Conservation (phyloP, 2,797 vertebrate species). For the Pyrocephalus nanus region DNA sequence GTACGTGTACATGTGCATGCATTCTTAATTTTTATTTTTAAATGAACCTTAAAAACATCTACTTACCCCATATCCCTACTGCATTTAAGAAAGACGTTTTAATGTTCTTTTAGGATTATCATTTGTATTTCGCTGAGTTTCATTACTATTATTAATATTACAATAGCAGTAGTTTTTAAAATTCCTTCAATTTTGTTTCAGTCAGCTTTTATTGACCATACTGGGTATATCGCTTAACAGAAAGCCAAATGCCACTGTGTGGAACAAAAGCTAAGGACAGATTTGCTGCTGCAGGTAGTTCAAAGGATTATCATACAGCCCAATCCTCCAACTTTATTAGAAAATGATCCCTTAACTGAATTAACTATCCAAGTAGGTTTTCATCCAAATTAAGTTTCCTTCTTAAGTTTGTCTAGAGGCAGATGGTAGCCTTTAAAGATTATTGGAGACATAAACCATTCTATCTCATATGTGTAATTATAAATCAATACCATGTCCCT, state of each 20-base stretch:
- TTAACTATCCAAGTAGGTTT: conserved; percentile 36
- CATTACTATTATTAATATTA: not conserved
- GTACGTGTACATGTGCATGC: accelerated
- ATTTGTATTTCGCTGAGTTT: not conserved
- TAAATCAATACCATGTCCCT: not conserved
- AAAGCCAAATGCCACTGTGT: not conserved
- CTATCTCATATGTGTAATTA: not conserved
- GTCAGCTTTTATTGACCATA: not conserved
- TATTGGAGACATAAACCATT: not conserved
- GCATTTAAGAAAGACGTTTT: not conserved
- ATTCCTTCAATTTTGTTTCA: not conserved
- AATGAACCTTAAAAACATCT: not conserved
- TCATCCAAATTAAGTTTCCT: conserved; percentile 47
- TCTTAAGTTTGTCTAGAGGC: conserved; percentile 21
- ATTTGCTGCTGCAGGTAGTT: not conserved
- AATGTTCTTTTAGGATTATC: not conserved
- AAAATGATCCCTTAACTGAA: conserved; percentile 58
- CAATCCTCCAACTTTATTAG: conserved; percentile 41
- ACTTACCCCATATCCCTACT: not conserved
- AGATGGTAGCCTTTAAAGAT: conserved; percentile 43
- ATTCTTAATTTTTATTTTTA: not conserved
- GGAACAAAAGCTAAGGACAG: not conserved
- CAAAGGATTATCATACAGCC: conserved; percentile 15
- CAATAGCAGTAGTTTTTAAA: not conserved
- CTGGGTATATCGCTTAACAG: not conserved